phyloP scores from a whole-genome alignment of 2,888 invertebrate species.

The Bombyx huttoni region DNA sequence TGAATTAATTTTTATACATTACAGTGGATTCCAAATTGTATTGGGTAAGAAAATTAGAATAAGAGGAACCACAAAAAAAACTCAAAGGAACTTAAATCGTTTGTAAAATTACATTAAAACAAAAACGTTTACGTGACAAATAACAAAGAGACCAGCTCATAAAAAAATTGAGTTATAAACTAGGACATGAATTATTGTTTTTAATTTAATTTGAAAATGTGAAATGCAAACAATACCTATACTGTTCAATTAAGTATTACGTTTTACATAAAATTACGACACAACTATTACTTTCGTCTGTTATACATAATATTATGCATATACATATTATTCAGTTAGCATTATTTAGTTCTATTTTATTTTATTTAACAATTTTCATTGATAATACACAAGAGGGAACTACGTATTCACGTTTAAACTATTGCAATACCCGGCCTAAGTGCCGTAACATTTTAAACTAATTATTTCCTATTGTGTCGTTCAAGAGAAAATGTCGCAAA shows the following conservation, averaged over 20 bases:
- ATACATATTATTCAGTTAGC: neutral
- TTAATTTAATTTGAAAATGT: conserved; percentile 17
- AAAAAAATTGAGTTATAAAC: conserved; percentile 34
- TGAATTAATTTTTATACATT: too few species aligned
- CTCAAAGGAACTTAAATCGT: conserved; percentile 37
- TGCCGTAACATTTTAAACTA: conserved; percentile 1
- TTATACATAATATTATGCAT: neutral
- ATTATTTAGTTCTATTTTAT: neutral
- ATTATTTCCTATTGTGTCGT: neutral
- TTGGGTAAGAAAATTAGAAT: neutral
- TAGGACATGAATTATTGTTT: conserved; percentile 26
- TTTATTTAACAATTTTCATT: conserved; percentile 9
- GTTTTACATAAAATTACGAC: conserved; percentile 10
- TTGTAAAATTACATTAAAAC: conserved; percentile 21
- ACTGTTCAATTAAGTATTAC: conserved; percentile 8
- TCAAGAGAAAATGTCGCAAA: conserved; percentile 45
- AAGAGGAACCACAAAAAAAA: conserved; percentile 23
- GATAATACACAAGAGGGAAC: conserved; percentile 18
- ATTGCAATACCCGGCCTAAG: conserved; percentile 65
- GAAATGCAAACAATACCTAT: conserved; percentile 49
- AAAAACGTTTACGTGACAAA: conserved; percentile 64
- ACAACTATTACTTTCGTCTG: neutral
- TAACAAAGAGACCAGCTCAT: conserved; percentile 65
- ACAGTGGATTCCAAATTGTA: too few species aligned
- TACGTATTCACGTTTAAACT: conserved; percentile 26